Evolutionary conservation across 2,888 invertebrate genomes (phyloP).

Genomic region (Drosophila kuntzei): DNA sequence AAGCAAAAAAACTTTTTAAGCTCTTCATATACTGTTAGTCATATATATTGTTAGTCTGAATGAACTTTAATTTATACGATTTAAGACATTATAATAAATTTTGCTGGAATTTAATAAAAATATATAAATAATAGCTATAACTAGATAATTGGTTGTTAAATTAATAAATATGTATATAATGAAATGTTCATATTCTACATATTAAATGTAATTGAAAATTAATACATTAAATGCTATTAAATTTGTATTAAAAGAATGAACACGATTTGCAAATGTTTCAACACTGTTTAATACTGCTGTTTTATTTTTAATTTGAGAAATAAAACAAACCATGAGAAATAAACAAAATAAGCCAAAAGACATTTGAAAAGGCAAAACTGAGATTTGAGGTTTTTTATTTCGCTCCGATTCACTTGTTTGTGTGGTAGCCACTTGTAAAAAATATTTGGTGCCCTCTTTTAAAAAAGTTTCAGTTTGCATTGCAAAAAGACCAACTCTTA

Average conservation of each 20-base stretch:
- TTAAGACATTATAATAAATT: too few species aligned
- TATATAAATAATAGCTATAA: too few species aligned
- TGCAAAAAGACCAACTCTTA: too few species aligned
- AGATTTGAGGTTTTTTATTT: neutral
- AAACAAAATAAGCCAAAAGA: neutral
- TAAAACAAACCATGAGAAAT: neutral
- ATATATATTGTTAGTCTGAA: too few species aligned
- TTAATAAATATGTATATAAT: too few species aligned
- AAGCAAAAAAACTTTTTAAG: too few species aligned
- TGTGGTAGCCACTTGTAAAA: neutral
- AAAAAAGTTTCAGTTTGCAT: neutral
- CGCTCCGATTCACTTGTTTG: neutral
- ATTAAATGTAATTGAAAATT: neutral
- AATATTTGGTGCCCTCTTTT: neutral
- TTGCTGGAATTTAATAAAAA: too few species aligned
- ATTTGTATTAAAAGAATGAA: neutral
- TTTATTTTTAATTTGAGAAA: neutral
- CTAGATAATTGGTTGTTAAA: too few species aligned
- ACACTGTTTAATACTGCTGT: neutral
- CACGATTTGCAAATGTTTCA: neutral
- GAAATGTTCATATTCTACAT: neutral
- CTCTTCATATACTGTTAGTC: too few species aligned
- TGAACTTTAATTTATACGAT: too few species aligned
- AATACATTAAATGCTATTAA: neutral
- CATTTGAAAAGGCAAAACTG: neutral